Evolutionary conservation across 2,797 vertebrate species (phyloP).

Genomic region (Knipowitschia caucasica): DNA sequence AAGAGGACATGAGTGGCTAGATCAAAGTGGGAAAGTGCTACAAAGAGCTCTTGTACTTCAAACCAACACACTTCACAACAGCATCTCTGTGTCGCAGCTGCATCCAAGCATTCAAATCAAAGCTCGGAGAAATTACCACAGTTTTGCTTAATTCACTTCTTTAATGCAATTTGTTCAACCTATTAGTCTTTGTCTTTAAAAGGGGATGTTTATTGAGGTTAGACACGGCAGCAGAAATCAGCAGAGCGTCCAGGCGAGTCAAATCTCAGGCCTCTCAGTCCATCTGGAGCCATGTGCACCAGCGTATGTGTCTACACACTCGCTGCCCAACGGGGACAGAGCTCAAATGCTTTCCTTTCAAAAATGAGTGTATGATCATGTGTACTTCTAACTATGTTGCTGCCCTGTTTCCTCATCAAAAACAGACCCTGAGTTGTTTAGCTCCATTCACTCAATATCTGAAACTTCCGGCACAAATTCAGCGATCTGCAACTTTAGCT

Average conservation of each 20-base stretch:
- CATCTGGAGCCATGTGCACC: conserved; percentile 20
- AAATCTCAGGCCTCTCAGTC: conserved; percentile 13
- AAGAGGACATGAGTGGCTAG: conserved; percentile 4
- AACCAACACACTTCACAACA: conserved; percentile 17
- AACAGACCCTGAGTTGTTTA: too few relatives aligned
- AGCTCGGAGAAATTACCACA: neutral
- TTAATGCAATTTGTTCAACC: neutral
- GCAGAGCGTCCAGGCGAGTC: conserved; percentile 6
- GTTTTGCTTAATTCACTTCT: neutral
- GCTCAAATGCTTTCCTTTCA: too few relatives aligned
- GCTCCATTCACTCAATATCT: too few relatives aligned
- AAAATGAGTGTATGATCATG: too few relatives aligned
- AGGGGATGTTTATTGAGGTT: conserved; percentile 20
- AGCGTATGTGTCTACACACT: neutral
- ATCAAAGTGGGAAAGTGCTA: conserved; percentile 22
- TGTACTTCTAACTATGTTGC: too few relatives aligned
- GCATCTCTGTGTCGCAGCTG: conserved; percentile 7
- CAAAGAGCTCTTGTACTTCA: conserved; percentile 22
- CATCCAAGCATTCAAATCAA: neutral
- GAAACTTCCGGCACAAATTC: too few relatives aligned
- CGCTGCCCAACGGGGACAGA: neutral
- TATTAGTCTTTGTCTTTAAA: conserved; percentile 2
- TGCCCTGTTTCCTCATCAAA: too few relatives aligned
- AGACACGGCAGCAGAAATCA: conserved; percentile 13
- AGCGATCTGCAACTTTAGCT: too few relatives aligned